Evolutionary conservation across 2,113 vertebrate genomes (phyloP).

Genomic region (Pyrgilauda ruficollis): DNA sequence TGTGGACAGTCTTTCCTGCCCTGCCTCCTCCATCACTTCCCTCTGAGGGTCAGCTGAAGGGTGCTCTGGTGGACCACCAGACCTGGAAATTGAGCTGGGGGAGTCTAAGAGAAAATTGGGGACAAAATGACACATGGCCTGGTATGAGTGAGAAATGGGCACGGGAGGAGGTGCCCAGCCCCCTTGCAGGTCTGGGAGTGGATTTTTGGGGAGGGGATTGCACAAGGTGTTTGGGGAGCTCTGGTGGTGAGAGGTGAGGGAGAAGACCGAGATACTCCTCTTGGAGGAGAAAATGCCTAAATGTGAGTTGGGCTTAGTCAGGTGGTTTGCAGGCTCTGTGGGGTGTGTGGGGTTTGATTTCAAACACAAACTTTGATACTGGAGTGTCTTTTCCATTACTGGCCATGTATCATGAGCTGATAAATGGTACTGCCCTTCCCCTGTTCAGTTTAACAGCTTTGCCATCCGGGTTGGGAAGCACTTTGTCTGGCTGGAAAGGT

Average conservation of each 20-base stretch:
- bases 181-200: neutral
- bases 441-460: neutral
- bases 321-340: neutral
- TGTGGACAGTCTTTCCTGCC: neutral
- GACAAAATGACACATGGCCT: accelerated
- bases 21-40: neutral
- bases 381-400: accelerated
- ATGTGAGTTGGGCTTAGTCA: neutral
- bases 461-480: neutral
- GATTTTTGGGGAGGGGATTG: neutral
- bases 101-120: neutral
- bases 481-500: neutral
- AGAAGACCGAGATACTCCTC: accelerated
- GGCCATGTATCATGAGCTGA: accelerated
- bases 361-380: neutral
- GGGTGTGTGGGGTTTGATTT: neutral
- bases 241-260: neutral
- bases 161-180: neutral
- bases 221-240: accelerated
- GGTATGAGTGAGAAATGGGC: neutral
- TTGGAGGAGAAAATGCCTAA: neutral
- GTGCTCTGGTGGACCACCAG: neutral
- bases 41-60: neutral
- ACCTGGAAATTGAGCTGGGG: accelerated
- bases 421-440: accelerated